Base-by-base conservation (phyloP, 2,888 invertebrate species). In the Cyclophora punctaria region DNA sequence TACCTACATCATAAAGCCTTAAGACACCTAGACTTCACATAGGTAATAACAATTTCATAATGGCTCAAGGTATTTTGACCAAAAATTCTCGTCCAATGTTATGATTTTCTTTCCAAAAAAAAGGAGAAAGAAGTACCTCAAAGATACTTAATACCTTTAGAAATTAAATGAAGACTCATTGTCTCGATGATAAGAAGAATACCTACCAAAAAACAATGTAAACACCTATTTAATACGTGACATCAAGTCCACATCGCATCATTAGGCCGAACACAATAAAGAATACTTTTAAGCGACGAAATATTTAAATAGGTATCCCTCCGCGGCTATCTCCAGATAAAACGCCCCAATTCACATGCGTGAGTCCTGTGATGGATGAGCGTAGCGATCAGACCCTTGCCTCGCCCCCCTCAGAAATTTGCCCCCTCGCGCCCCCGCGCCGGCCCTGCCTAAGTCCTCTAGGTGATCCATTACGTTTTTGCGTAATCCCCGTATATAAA, bases 401-500 rank as follows among this genome's bases (percentile, higher is more conserved):
- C 76, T 70, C 74, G 76, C 78, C 77, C 79, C 81, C 77, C 73
- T 76, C 78, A 67, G 78, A 85, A 89, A 88, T 89, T 86, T 87
- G 74, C 81, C 77, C 75, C 72, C 78, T 69, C 67, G 67, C 63
- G 75, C 71, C 72, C 72, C 77, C 70, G 62, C 63, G 66, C 66
- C 58, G 56, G 60, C 58, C 68, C 51, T 52, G 74, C 78, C 82
- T 80, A 80, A 84, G 83, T 78, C 83, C 84, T 80, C 69, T 84
- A 83, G 87, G 87, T 87, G 86, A 88, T 87, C 87, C 86, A 88
- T 88, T 88, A 87, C 83, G 83, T 88, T 87, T 88, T 88, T 88
- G 84, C 86, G 85, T 87, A 88, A 88, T 84, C 87, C 85, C 75
- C 86, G 86, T 85, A 84, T 87, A 88, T 87, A 88, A 88, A 88